phyloP scores from a whole-genome alignment of 2,797 vertebrate species.

The Acipenser ruthenus region DNA sequence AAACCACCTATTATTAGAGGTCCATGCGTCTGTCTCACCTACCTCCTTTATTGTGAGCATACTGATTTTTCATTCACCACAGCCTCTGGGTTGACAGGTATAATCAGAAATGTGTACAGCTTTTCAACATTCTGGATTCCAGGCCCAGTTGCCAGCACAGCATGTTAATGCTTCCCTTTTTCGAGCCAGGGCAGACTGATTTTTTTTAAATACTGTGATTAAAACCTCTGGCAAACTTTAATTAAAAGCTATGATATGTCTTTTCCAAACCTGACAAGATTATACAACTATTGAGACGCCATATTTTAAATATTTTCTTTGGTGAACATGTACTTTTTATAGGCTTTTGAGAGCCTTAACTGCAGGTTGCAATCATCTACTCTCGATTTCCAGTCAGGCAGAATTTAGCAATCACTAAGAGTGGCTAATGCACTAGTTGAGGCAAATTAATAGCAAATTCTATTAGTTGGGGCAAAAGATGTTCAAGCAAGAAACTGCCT shows the following conservation, averaged over 20 bases:
- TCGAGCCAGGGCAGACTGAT: background rate
- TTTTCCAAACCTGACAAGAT: background rate
- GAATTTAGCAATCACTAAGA: no score
- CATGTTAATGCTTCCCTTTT: constrained; percentile 1
- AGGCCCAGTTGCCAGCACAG: background rate
- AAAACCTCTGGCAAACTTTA: constrained; percentile 12
- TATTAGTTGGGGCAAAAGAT: no score
- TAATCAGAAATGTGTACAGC: background rate
- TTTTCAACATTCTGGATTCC: background rate
- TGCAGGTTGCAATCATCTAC: no score
- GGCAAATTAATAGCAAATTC: no score
- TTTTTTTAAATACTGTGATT: constrained; percentile 5
- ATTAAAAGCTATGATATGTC: constrained; percentile 3
- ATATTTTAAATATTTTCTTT: background rate
- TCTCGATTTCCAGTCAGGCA: no score
- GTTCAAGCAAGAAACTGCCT: no score
- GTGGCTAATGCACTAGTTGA: no score
- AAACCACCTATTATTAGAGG: constrained; percentile 11
- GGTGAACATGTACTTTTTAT: no score
- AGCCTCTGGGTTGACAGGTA: background rate
- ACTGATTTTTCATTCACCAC: background rate
- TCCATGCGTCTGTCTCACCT: background rate
- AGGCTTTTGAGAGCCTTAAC: no score
- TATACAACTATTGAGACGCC: background rate
- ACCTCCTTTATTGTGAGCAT: no score